These are phyloP conservation scores for Mungos mungo DNA, from an alignment of 2,113 vertebrate species.

Conservation along the genomic window DNA sequence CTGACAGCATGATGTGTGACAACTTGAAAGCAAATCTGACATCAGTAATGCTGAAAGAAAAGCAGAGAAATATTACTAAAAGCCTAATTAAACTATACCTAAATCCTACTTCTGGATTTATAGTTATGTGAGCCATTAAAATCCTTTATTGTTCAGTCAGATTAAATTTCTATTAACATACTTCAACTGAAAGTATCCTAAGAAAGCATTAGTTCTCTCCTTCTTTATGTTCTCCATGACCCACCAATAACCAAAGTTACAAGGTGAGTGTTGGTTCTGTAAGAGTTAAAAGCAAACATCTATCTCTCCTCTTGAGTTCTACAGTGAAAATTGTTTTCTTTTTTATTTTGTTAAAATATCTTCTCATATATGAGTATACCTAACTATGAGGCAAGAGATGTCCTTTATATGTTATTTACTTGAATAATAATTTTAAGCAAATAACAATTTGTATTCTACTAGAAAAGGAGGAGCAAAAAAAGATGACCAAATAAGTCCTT, in stretches of 20 bases:
- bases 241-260: not conserved
- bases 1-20: not conserved
- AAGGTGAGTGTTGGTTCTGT: not conserved
- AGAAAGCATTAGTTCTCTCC: not conserved
- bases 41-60: not conserved
- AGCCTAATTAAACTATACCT: not conserved
- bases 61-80: not conserved
- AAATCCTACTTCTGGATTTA: not conserved
- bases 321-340: not conserved
- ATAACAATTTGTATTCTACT: not conserved
- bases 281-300: not conserved
- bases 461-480: not conserved
- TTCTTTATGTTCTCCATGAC: not conserved
- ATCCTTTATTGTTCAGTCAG: not conserved
- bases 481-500: not conserved
- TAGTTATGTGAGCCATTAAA: not conserved
- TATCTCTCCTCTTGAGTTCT: not conserved
- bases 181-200: not conserved
- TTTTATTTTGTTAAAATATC: not conserved
- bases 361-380: not conserved
- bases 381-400: not conserved
- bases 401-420: not conserved
- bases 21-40: not conserved
- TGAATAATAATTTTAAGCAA: not conserved
- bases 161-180: not conserved